phyloP scores from a whole-genome alignment of 2,888 invertebrate species.

The Halictus quadricinctus region DNA sequence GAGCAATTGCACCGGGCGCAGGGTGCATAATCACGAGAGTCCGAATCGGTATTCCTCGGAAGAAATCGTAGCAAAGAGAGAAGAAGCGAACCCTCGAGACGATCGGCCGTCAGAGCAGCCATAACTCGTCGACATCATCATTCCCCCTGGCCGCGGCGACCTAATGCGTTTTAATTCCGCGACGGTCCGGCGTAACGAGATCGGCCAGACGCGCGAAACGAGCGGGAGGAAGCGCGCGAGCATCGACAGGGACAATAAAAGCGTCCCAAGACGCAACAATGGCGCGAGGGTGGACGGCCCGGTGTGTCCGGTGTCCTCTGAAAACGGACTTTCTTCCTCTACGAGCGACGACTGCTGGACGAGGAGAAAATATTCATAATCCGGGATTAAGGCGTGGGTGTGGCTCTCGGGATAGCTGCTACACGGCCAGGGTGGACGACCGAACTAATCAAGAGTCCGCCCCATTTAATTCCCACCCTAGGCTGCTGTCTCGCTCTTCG shows the following conservation, averaged over 20 bases:
- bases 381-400: conserved; percentile 78
- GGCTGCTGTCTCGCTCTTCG: conserved; percentile 48
- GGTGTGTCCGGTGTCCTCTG: conserved; percentile 1
- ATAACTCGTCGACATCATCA: conserved; percentile 23
- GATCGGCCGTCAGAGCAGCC: neutral
- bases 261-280: conserved; percentile 18
- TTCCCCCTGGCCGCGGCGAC: neutral
- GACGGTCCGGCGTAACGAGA: neutral
- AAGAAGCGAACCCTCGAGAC: neutral
- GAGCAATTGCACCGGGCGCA: neutral
- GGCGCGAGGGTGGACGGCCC: neutral
- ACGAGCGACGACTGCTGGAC: conserved; percentile 31
- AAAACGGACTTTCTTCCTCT: conserved; percentile 8
- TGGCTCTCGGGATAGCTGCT: conserved; percentile 56
- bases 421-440: conserved; percentile 69
- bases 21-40: neutral
- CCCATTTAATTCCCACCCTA: conserved; percentile 78
- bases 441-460: conserved; percentile 79
- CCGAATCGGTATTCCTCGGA: neutral
- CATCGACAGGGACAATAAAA: conserved; percentile 23
- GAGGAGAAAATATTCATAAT: conserved; percentile 80
- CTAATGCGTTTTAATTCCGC: conserved; percentile 33
- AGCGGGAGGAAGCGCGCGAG: neutral
- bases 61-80: neutral
- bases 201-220: neutral